phyloP scores from a whole-genome alignment of 2,797 vertebrate genomes.

The Acanthurus lineatus region DNA sequence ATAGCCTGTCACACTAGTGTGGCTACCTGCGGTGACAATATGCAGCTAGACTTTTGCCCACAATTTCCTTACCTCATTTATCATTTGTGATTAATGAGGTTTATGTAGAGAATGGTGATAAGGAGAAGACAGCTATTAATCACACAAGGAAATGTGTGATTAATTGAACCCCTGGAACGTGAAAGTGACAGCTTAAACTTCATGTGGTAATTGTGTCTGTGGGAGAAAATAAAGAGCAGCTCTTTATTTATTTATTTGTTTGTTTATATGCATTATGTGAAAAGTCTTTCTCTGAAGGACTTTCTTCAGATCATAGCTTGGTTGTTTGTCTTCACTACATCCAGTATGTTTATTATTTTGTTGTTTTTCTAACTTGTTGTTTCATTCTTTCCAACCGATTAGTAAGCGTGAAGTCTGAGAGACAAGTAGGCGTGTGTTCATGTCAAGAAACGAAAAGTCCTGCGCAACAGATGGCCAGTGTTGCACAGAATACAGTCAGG shows the following conservation, averaged over 20 bases:
- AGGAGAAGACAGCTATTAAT: conserved; percentile 13
- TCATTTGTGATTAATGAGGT: conserved; percentile 45
- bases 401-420: conserved; percentile 58
- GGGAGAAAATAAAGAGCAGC: conserved; percentile 1
- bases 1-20: not conserved
- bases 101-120: conserved; percentile 18
- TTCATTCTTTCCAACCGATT: conserved; percentile 44
- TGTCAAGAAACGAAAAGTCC: conserved; percentile 44
- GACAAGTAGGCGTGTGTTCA: conserved; percentile 57
- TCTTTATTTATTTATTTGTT: not conserved
- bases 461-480: conserved; percentile 67
- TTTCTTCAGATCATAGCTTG: not conserved
- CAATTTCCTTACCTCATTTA: conserved; percentile 12
- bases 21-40: not conserved
- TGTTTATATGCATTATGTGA: too few species aligned
- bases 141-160: conserved; percentile 40
- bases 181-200: conserved; percentile 2
- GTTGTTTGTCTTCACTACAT: not conserved
- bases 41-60: not conserved
- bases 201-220: conserved; percentile 14
- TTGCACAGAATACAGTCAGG: conserved; percentile 36
- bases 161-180: conserved; percentile 19
- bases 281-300: not conserved
- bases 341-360: conserved; percentile 23
- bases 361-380: conserved; percentile 44